Evolutionary conservation across 2,888 invertebrate species (phyloP), one percentile per base, ranked within the genome.

Genomic region (Coenonympha arcania): DNA sequence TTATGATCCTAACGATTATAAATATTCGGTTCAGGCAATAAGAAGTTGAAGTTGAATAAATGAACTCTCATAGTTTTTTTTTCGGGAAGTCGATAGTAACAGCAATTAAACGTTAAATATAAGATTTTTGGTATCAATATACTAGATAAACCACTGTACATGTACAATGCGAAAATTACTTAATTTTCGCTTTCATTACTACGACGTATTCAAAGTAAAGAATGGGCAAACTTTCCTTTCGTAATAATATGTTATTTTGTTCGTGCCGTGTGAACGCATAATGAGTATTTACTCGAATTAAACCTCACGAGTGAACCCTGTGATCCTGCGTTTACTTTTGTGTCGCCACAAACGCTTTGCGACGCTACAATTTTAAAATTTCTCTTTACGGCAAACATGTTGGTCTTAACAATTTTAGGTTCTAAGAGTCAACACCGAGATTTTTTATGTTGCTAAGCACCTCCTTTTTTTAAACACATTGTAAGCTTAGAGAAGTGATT

Each of bases 251-350:
- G 24, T 39, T 39, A 24, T 39, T 24, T 39, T 15, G 39, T 39
- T 39, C 24, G 39, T 39, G 15, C 39, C 24, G 15, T 22, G 39
- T 39, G 39, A 39, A 39, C 39, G 39, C 39, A 39, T 39, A 39
- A 39, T 24, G 22, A 39, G 24, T 24, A 39, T 39, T 36, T 36
- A 19, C 36, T n/a, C 20, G 36, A 11, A 36, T 36, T 39, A 39
- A n/a, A 24, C 39, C 24, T 24, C 39, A 13, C 9, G 39, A 39
- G 39, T 39, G 24, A 20, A 22, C 22, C 22, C 13, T 37, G 8
- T 13, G 20, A 39, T 24, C 22, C 39, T 8, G 39, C 15, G 15
- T 24, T 39, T 39, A 39, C 24, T 24, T 24, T 39, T 15, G 22
- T 15, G 5, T 15, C 11, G 22, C 39, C 24, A 39, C 39, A 39